Evolutionary conservation across 2,797 vertebrate species (phyloP).

Genomic region (Melanotaenia pygmaea): DNA sequence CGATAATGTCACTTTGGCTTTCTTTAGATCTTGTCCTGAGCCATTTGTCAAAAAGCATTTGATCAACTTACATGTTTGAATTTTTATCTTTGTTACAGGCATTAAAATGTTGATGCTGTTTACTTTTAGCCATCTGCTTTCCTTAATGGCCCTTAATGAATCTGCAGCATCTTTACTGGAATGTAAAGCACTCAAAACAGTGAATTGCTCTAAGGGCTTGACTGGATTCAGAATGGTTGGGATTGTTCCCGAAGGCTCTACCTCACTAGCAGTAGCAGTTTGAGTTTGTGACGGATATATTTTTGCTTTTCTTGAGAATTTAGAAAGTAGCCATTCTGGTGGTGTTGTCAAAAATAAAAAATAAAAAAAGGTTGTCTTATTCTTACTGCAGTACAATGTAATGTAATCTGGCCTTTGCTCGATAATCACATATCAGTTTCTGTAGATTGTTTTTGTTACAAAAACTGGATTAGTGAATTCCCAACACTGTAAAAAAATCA

Average conservation of each 20-base stretch:
- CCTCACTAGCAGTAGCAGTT: background rate
- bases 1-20: background rate
- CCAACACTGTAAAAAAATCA: background rate
- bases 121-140: background rate
- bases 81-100: conserved; percentile 1
- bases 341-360: background rate
- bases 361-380: background rate
- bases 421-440: background rate
- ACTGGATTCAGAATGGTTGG: background rate
- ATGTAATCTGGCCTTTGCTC: background rate
- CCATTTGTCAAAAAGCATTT: conserved; percentile 4
- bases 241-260: background rate
- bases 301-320: background rate
- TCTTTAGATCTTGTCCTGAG: conserved; percentile 7
- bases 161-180: background rate
- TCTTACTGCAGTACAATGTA: conserved; percentile 1
- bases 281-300: background rate
- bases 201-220: background rate
- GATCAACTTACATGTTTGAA: background rate
- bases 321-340: background rate
- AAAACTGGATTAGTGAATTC: conserved; percentile 2
- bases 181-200: background rate
- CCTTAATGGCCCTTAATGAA: background rate
- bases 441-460: background rate
- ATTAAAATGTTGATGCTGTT: conserved; percentile 8